Conservation (phyloP, 2,797 vertebrate genomes). For the Aphelocoma californica region DNA sequence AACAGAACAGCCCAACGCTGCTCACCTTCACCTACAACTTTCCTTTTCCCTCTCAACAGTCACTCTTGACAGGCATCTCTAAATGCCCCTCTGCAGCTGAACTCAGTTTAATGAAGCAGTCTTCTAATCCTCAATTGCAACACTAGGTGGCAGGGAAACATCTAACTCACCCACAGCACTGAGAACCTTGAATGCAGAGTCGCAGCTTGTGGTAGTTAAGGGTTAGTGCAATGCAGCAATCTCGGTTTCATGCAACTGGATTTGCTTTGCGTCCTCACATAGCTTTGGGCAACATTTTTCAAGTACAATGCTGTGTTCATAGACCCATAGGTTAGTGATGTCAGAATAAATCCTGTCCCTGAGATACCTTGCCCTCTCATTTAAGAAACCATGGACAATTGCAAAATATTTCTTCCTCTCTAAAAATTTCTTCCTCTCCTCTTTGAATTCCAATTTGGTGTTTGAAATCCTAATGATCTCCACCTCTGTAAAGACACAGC, state of each 20-base stretch:
- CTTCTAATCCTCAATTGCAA: not conserved
- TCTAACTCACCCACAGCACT: not conserved
- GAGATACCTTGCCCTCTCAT: not conserved
- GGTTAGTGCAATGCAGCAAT: not conserved
- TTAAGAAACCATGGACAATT: not conserved
- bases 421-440: not conserved
- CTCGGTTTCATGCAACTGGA: not conserved
- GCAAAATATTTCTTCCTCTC: not conserved
- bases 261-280: not conserved
- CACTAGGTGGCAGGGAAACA: slow-evolving; percentile 21
- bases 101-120: not conserved
- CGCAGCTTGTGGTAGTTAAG: not conserved
- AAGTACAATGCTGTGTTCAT: not conserved
- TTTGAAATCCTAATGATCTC: not conserved
- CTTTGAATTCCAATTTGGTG: not conserved
- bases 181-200: not conserved
- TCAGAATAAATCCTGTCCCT: not conserved
- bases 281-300: not conserved
- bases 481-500: not conserved
- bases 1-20: too few species aligned
- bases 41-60: accelerated
- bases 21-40: not conserved
- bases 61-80: not conserved
- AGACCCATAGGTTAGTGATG: not conserved
- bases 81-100: not conserved